Evolutionary conservation across 2,888 invertebrate species (phyloP).

Genomic region (Cistogaster globosa): DNA sequence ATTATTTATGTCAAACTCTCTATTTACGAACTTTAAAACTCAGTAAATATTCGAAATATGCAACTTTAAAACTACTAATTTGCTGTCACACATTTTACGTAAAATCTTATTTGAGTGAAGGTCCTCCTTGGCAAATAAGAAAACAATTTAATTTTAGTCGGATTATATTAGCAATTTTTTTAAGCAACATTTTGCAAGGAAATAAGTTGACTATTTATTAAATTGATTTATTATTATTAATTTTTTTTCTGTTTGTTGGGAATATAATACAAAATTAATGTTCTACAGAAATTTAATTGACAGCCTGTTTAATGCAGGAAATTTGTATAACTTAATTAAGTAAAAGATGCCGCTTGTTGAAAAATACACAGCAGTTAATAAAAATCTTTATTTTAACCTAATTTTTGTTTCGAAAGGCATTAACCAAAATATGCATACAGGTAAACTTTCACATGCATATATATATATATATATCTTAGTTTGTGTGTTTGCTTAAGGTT

Average conservation of each 20-base stretch:
- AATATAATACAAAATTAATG: too few relatives aligned
- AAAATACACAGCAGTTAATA: background rate
- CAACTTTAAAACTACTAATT: constrained; percentile 6
- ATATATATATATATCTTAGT: background rate
- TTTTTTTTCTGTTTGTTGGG: too few relatives aligned
- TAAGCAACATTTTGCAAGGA: too few relatives aligned
- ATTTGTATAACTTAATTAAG: background rate
- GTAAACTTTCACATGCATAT: too few relatives aligned
- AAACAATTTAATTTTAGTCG: background rate
- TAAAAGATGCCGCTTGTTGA: background rate
- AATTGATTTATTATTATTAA: too few relatives aligned
- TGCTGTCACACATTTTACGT: constrained; percentile 7
- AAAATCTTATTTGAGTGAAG: constrained; percentile 38
- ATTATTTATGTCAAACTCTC: constrained; percentile 19
- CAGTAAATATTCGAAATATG: constrained; percentile 23
- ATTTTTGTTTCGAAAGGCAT: constrained; percentile 35
- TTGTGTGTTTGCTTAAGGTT: constrained; percentile 8
- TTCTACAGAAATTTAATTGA: too few relatives aligned
- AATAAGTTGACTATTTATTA: too few relatives aligned
- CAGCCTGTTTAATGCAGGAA: too few relatives aligned
- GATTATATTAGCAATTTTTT: too few relatives aligned
- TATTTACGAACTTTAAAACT: background rate
- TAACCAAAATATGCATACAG: constrained; percentile 30
- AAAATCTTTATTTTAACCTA: constrained; percentile 35
- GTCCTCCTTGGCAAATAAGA: constrained; percentile 1